Evolutionary conservation across 2,113 vertebrate species (phyloP).

Genomic region (Lichenostomus cassidix): DNA sequence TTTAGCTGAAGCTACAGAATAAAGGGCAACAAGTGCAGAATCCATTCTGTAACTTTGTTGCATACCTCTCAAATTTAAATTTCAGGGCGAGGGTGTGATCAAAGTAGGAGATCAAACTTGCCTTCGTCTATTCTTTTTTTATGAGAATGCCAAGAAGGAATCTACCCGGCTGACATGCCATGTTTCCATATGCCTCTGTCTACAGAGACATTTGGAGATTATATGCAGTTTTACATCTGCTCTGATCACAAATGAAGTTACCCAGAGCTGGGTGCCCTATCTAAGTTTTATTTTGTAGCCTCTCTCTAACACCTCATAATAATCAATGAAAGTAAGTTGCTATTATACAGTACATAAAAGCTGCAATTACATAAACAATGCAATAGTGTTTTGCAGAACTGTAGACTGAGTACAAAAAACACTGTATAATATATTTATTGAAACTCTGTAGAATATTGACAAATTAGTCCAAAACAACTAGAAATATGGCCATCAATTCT

Average conservation of each 20-base stretch:
- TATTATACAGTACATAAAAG: neutral
- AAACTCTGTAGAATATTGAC: neutral
- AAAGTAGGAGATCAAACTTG: neutral
- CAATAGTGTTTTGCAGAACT: neutral
- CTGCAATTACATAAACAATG: neutral
- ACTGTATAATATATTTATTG: neutral
- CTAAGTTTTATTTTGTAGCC: neutral
- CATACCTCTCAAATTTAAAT: neutral
- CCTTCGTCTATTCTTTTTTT: neutral
- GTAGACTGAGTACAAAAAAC: neutral
- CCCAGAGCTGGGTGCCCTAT: neutral
- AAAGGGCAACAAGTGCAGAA: neutral
- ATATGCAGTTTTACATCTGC: neutral
- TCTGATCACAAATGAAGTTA: neutral
- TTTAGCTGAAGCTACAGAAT: neutral
- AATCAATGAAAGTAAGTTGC: neutral
- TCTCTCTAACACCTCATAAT: neutral
- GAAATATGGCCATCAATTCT: slow-evolving; percentile 7
- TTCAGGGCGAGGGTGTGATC: neutral
- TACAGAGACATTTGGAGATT: neutral
- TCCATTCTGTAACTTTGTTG: neutral
- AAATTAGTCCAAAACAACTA: neutral
- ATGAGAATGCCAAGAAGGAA: neutral
- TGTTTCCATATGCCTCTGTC: neutral
- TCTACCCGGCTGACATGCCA: neutral